Evolutionary conservation across 1,140 invertebrate species (phyloP), one percentile per base, ranked within the genome.

Genomic region (Xylocopa sonorina): DNA sequence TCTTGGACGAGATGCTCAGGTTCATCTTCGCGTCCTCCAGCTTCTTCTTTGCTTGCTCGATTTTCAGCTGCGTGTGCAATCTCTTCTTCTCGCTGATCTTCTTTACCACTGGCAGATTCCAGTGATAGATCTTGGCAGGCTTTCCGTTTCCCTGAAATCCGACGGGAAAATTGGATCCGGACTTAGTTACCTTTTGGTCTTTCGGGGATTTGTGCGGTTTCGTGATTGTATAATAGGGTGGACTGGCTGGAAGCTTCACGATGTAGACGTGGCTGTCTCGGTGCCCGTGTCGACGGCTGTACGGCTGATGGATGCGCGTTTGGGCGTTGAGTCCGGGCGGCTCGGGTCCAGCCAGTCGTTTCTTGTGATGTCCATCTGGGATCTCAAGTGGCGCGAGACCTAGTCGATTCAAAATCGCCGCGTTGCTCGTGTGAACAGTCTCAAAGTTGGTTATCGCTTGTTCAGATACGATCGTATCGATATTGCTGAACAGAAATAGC

Each of bases 261-360:
- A 97, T 95, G 93, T 95, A 97, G 94, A 97, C 96, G 89, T 96
- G 95, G 50, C 96, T 97, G 90, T 97, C 96, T 60, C 93, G 91
- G 53, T 94, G 94, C 41, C 95, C 94, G 80, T 96, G 94, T 64
- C 94, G 93, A 71, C 94, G 91, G 73, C 95, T 96, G 91, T 96
- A 95, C 6, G 89, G 84, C 66, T 90, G 88, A 75, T 90, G 83
- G 9, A 89, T 86, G 27, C 88, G 67, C 41, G 86, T 83, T 34
- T 88, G 83, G 3, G 78, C 34, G 41, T 34, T 71, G 2, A 88
- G 57, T 27, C 81, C 81, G 6, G 89, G 89, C 2, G 90, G 90
- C 29, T 92, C 92, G 1, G 92, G 92, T 63, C 96, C 95, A 0
- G 96, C 95, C 41, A 97, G 87, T 12, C 96, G 93, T 89, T 97